Evolutionary conservation across 2,888 invertebrate genomes (phyloP).

Genomic region (Perdita meconis): DNA sequence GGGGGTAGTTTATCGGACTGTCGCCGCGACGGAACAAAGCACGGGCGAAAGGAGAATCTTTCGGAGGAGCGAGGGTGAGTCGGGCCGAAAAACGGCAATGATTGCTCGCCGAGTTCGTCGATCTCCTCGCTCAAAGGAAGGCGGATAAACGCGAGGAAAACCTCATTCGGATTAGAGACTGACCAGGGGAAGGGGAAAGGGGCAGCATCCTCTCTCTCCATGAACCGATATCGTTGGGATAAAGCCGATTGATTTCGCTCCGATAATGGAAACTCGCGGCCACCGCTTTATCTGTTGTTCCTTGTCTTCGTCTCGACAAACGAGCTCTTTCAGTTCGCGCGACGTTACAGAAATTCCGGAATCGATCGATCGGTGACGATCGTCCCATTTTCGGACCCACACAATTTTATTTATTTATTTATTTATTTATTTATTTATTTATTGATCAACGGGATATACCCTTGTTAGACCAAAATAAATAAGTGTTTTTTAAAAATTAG

Average conservation of each 20-base stretch:
- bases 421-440: no score
- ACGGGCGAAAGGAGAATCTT: constrained; percentile 33
- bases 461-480: no score
- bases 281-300: constrained; percentile 40
- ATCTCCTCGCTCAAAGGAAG: constrained; percentile 59
- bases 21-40: constrained; percentile 49
- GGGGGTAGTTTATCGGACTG: constrained; percentile 40
- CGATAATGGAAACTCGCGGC: constrained; percentile 76
- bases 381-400: not conserved
- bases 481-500: no score
- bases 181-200: constrained; percentile 25
- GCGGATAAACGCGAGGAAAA: constrained; percentile 61
- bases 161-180: constrained; percentile 77
- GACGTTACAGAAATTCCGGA: no score
- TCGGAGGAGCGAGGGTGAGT: constrained; percentile 38
- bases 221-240: constrained; percentile 74
- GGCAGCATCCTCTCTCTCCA: constrained; percentile 61
- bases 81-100: constrained; percentile 64
- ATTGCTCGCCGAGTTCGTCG: constrained; percentile 52
- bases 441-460: no score
- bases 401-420: no score
- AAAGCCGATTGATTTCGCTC: constrained; percentile 79
- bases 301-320: constrained; percentile 19
- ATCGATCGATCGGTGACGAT: no score
- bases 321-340: no score